Evolutionary conservation across 2,113 vertebrate species (phyloP), one percentile per base, ranked within the genome.

Genomic region (Prolemur simus): DNA sequence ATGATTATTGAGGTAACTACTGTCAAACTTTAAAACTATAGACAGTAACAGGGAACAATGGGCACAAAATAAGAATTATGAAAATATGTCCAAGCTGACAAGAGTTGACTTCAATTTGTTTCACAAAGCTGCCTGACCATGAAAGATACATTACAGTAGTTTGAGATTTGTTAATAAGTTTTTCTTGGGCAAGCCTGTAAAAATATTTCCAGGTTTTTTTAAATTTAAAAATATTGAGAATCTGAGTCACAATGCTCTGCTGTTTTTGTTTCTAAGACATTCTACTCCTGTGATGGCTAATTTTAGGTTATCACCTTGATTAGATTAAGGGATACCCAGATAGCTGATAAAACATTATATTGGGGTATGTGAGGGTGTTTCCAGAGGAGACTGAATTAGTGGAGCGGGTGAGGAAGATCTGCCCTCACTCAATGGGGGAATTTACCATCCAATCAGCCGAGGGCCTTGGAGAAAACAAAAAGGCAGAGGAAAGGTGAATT

Each of bases 51-150:
- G 91, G 80, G 47, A 97, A 95, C 80, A 95, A 60, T 63, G n/a
- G 76, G 29, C 25, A 80, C 85, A 96, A 94, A 98, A 88, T 92
- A 92, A 96, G 95, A 98, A 98, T 97, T 95, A 97, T 93, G 82
- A 90, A 91, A 96, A 90, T 83, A 96, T 66, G 93, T 93, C 77
- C 23, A 93, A 86, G 69, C 73, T 96, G 95, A 98, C 95, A 95
- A 89, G 49, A 96, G 88, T 85, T 54, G 0, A 69, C 54, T 92
- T 91, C 85, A 77, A 25, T 94, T 96, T 92, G 49, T 78, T 92
- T 98, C 97, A 89, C 83, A 95, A 80, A 92, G 21, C 81, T 91
- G 49, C 91, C 88, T 98, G 97, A 94, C 96, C 85, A 49, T 97
- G 96, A 98, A 97, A 94, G 95, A 88, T 97, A 42, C 68, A 87